Evolutionary conservation across 2,797 vertebrate species (phyloP).

Genomic region (Gambelia wislizenii): DNA sequence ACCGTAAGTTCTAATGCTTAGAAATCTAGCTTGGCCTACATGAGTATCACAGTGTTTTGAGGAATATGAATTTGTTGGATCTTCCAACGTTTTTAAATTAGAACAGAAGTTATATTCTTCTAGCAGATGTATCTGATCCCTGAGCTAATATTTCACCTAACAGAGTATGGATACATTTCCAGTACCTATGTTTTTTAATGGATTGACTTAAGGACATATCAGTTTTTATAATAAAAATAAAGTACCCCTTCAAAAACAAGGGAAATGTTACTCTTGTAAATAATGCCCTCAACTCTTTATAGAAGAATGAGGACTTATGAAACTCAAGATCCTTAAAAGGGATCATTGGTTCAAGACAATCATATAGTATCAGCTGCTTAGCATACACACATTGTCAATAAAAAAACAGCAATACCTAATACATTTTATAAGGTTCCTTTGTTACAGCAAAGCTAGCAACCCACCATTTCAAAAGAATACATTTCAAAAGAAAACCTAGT

Average conservation of each 20-base stretch:
- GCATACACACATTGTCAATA: background rate
- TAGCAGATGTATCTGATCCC: conserved; percentile 29
- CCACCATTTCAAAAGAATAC: background rate
- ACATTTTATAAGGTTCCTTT: background rate
- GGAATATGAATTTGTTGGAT: background rate
- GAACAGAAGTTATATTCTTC: background rate
- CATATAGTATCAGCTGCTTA: too few species aligned
- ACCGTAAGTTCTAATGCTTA: too few species aligned
- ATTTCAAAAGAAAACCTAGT: background rate
- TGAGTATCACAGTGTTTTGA: background rate
- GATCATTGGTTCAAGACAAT: background rate
- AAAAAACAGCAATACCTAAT: background rate
- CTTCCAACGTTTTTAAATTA: background rate
- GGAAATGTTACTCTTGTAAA: background rate
- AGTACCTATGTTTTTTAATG: background rate
- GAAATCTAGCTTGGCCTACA: background rate
- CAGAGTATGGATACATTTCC: conserved; percentile 47
- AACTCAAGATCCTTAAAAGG: background rate
- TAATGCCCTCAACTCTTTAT: background rate
- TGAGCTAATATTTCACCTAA: conserved; percentile 35
- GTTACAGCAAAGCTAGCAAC: background rate
- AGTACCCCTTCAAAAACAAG: background rate
- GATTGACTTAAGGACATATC: background rate
- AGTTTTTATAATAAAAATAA: background rate
- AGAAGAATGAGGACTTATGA: background rate